A percentile compares a stretch with the other conserved stretches of the same genome.
phyloP scores from a whole-genome alignment of 2,113 vertebrate species.

The Saguinus imperator region DNA sequence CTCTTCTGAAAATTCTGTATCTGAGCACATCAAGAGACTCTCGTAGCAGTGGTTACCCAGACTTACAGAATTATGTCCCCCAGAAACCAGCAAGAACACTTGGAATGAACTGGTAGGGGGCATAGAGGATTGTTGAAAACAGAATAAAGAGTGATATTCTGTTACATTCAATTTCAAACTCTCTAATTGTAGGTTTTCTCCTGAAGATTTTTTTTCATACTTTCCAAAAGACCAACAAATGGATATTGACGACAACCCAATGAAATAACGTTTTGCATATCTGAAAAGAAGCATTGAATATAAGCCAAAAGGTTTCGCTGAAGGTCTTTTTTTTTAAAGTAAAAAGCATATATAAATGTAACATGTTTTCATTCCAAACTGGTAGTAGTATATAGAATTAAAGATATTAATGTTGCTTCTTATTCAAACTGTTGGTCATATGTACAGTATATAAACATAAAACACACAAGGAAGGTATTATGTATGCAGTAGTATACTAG shows the following conservation, averaged over 20 bases:
- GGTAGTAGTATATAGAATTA: constrained; percentile 84
- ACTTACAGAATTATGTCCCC: constrained; percentile 91
- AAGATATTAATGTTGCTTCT: constrained; percentile 85
- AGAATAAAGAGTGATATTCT: constrained; percentile 72
- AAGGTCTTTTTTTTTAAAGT: constrained; percentile 89
- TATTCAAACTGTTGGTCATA: constrained; percentile 88
- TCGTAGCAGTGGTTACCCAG: constrained; percentile 83
- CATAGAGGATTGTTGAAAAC: constrained; percentile 81
- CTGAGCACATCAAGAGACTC: constrained; percentile 93
- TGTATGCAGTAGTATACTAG: constrained; percentile 99
- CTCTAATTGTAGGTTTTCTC: constrained; percentile 82
- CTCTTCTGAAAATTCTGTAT: constrained; percentile 83
- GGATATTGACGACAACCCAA: constrained; percentile 77
- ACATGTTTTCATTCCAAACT: constrained; percentile 86
- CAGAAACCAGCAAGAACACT: constrained; percentile 95
- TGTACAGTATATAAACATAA: constrained; percentile 98
- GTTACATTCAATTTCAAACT: constrained; percentile 82
- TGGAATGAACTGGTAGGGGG: constrained; percentile 83
- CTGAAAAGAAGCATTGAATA: constrained; percentile 86
- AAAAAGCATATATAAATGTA: constrained; percentile 80
- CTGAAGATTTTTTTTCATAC: constrained; percentile 80
- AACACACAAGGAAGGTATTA: constrained; percentile 97
- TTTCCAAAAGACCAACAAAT: constrained; percentile 84
- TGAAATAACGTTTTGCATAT: constrained; percentile 83
- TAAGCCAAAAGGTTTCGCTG: constrained; percentile 84